These are phyloP conservation scores for Planiliza haematocheilus DNA, from an alignment of 2,113 vertebrate species.

Conservation along the genomic window DNA sequence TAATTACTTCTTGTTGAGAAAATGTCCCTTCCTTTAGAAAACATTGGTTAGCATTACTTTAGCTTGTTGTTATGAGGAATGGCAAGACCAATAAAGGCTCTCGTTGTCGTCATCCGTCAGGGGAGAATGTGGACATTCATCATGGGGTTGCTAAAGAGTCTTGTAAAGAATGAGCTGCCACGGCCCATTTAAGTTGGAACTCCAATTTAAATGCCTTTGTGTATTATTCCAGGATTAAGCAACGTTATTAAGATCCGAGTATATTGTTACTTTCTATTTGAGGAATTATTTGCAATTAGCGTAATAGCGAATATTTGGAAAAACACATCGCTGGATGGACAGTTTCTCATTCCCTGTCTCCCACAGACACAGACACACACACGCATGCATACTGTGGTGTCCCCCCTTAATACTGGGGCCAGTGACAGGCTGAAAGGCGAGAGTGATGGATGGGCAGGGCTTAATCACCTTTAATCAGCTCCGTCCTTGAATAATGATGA, in stretches of 20 bases:
- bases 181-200: slow-evolving; percentile 61
- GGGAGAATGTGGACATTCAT: slow-evolving; percentile 67
- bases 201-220: slow-evolving; percentile 50
- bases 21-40: slow-evolving; percentile 36
- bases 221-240: slow-evolving; percentile 62
- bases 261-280: slow-evolving; percentile 57
- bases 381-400: slow-evolving; percentile 37
- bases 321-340: slow-evolving; percentile 43
- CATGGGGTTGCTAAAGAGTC: slow-evolving; percentile 58
- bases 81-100: slow-evolving; percentile 55
- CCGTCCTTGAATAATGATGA: slow-evolving; percentile 81
- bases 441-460: slow-evolving; percentile 80
- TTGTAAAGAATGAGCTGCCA: slow-evolving; percentile 66
- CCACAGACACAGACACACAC: slow-evolving; percentile 40
- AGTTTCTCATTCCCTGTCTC: slow-evolving; percentile 17
- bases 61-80: slow-evolving; percentile 58
- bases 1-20: slow-evolving; percentile 22
- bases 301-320: slow-evolving; percentile 51
- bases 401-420: slow-evolving; percentile 60
- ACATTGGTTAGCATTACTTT: slow-evolving; percentile 40
- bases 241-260: slow-evolving; percentile 52
- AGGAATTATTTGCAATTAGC: slow-evolving; percentile 68
- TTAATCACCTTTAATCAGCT: slow-evolving; percentile 85
- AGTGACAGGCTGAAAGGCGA: slow-evolving; percentile 77
- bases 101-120: slow-evolving; percentile 65